Conservation (phyloP, 2,113 vertebrate genomes). For the Eclectus roratus region DNA sequence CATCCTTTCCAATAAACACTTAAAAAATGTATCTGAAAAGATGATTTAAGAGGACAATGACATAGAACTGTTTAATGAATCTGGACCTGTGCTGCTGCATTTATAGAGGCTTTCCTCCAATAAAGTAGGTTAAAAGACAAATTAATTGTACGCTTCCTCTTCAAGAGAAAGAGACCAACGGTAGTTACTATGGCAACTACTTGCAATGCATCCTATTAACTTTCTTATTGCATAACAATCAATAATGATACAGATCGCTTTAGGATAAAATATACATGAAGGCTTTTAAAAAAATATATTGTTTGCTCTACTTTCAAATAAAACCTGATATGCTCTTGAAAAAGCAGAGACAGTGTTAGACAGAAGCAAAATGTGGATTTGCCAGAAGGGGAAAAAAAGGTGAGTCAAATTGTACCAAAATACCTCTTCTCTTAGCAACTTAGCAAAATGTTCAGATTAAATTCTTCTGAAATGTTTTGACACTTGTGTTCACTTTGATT, state of each 20-base stretch:
- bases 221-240: slow-evolving; percentile 71
- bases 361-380: neutral
- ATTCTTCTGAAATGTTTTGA: slow-evolving; percentile 35
- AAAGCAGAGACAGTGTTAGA: slow-evolving; percentile 36
- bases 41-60: slow-evolving; percentile 50
- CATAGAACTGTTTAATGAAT: slow-evolving; percentile 38
- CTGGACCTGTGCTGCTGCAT: slow-evolving; percentile 15
- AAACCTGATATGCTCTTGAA: slow-evolving; percentile 51
- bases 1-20: slow-evolving; percentile 47
- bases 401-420: slow-evolving; percentile 10
- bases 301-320: slow-evolving; percentile 63
- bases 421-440: neutral
- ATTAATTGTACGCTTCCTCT: slow-evolving; percentile 67
- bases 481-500: neutral
- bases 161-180: slow-evolving; percentile 52
- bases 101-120: slow-evolving; percentile 36
- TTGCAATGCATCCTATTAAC: slow-evolving; percentile 71
- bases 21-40: neutral
- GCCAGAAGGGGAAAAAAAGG: neutral
- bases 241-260: slow-evolving; percentile 69
- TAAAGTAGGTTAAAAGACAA: slow-evolving; percentile 73
- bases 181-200: slow-evolving; percentile 73
- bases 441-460: slow-evolving; percentile 1
- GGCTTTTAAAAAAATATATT: slow-evolving; percentile 54
- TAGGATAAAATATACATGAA: slow-evolving; percentile 71